Evolutionary conservation across 2,888 invertebrate species (phyloP).

Genomic region (Trichopoda pennipes): DNA sequence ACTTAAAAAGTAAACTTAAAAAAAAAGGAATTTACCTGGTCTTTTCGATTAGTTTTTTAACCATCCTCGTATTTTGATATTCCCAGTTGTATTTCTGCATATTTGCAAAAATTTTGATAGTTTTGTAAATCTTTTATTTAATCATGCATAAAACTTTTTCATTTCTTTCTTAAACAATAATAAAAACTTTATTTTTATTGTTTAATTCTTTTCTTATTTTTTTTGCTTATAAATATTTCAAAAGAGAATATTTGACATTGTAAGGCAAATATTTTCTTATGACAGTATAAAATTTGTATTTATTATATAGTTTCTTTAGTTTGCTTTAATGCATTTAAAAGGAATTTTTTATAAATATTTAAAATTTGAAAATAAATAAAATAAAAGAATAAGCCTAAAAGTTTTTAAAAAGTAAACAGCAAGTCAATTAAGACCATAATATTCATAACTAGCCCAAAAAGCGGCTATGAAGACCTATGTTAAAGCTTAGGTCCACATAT

Average conservation of each 20-base stretch:
- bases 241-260: conserved; percentile 48
- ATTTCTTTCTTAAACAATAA: conserved; percentile 48
- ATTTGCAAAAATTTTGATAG: conserved; percentile 38
- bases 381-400: too few relatives aligned
- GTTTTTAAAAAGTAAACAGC: too few relatives aligned
- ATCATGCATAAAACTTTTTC: conserved; percentile 59
- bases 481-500: too few relatives aligned
- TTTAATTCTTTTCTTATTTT: neutral
- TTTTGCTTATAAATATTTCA: neutral
- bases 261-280: conserved; percentile 6
- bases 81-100: conserved; percentile 10
- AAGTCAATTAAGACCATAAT: too few relatives aligned
- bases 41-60: neutral
- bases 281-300: neutral
- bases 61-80: neutral
- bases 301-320: conserved; percentile 4
- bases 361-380: too few relatives aligned
- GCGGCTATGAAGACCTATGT: too few relatives aligned
- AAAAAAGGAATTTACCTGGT: too few relatives aligned
- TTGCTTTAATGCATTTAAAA: neutral
- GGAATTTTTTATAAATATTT: too few relatives aligned
- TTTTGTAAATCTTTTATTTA: conserved; percentile 63
- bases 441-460: too few relatives aligned
- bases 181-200: conserved; percentile 39
- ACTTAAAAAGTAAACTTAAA: too few relatives aligned